Percentiles rank a stretch among this genome's conserved stretches.
phyloP scores from a whole-genome alignment of 2,888 invertebrate species.

The Lithosia quadra region DNA sequence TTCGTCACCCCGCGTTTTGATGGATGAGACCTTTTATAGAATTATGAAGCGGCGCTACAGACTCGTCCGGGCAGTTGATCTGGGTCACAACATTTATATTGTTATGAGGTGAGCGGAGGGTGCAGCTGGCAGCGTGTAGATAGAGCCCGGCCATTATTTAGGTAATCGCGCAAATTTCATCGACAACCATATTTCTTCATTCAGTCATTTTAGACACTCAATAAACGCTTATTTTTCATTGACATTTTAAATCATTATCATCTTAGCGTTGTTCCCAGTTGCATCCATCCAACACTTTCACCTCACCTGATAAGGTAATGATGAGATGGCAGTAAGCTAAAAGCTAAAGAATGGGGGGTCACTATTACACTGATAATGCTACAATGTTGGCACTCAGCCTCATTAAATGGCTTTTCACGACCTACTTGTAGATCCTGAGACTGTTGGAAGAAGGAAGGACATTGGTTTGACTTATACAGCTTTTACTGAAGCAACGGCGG shows the following conservation, averaged over 20 bases:
- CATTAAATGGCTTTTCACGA: too few relatives aligned
- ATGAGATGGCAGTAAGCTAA: too few relatives aligned
- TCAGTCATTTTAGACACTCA: neutral
- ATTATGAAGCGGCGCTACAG: conserved; percentile 56
- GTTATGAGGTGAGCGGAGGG: conserved; percentile 37
- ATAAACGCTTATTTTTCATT: neutral
- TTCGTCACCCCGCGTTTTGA: conserved; percentile 56
- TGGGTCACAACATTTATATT: conserved; percentile 48
- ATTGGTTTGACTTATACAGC: too few relatives aligned
- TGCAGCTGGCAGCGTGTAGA: conserved; percentile 19
- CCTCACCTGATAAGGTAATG: too few relatives aligned
- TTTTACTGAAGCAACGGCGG: too few relatives aligned
- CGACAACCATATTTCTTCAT: neutral
- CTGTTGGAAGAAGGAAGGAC: too few relatives aligned
- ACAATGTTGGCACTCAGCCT: too few relatives aligned
- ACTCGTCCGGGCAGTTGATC: conserved; percentile 36
- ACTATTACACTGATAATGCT: too few relatives aligned
- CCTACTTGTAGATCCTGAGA: too few relatives aligned
- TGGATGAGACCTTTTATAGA: conserved; percentile 63
- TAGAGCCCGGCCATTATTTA: conserved; percentile 19
- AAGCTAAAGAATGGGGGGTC: too few relatives aligned
- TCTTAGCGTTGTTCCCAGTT: too few relatives aligned
- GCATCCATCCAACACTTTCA: too few relatives aligned
- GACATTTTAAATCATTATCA: neutral
- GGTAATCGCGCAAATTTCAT: conserved; percentile 11